A percentile compares a stretch with the other conserved stretches of the same genome.
Conservation (phyloP, 2,113 vertebrate genomes). For the Monopterus albus region DNA sequence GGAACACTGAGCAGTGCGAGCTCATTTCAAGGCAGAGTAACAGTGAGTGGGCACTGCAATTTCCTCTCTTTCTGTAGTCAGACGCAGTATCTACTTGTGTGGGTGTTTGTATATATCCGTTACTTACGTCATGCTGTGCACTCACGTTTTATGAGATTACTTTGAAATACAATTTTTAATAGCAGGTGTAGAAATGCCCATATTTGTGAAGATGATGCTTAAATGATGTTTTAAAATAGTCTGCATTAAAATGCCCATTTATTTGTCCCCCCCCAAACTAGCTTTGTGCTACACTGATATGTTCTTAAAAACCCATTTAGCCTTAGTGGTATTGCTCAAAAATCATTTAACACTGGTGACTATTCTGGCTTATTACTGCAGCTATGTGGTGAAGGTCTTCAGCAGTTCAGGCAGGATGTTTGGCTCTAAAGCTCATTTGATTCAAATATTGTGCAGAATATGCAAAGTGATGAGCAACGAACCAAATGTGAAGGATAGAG, state of each 20-base stretch:
- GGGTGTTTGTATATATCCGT: slow-evolving; percentile 72
- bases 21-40: slow-evolving; percentile 59
- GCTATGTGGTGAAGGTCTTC: slow-evolving; percentile 16
- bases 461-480: slow-evolving; percentile 57
- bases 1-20: slow-evolving; percentile 37
- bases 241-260: rapidly evolving
- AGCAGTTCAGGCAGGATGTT: slow-evolving; percentile 24
- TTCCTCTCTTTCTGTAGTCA: slow-evolving; percentile 65
- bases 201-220: slow-evolving; percentile 44
- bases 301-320: not conserved
- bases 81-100: slow-evolving; percentile 54
- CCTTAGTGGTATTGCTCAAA: not conserved
- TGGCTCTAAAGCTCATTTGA: slow-evolving; percentile 33
- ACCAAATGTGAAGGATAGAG: slow-evolving; percentile 67
- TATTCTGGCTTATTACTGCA: slow-evolving; percentile 17
- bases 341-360: not conserved
- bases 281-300: not conserved
- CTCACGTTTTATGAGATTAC: slow-evolving; percentile 45
- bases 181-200: slow-evolving; percentile 47
- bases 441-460: slow-evolving; percentile 48
- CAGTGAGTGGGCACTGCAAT: slow-evolving; percentile 65
- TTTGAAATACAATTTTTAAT: slow-evolving; percentile 20
- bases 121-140: slow-evolving; percentile 61
- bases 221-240: not conserved
- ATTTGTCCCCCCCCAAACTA: not conserved